These are phyloP conservation scores for Prietella phreatophila DNA, from an alignment of 2,113 vertebrate genomes.

Conservation along the genomic window DNA sequence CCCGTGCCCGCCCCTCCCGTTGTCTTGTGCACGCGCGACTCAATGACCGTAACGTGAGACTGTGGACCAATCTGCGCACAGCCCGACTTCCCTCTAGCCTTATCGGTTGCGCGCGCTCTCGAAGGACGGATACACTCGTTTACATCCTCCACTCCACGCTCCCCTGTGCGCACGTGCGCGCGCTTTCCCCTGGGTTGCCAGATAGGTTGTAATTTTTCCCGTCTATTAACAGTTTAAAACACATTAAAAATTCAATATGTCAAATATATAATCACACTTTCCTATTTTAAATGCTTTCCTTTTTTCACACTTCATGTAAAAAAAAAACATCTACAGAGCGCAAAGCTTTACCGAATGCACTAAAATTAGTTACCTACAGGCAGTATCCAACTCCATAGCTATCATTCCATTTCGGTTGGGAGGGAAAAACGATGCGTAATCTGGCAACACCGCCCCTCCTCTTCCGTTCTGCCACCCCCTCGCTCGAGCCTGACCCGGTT, in stretches of 20 bases:
- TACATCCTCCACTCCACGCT: constrained; percentile 35
- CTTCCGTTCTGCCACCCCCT: constrained; percentile 71
- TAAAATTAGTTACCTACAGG: neutral
- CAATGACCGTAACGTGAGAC: constrained; percentile 9
- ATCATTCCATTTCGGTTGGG: neutral
- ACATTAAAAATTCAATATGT: neutral
- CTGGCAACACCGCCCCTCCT: constrained; percentile 43
- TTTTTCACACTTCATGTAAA: no score
- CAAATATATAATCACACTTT: neutral
- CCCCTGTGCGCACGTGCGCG: neutral
- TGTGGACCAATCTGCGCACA: constrained; percentile 42
- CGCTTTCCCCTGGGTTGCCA: constrained; percentile 1
- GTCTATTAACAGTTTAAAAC: neutral
- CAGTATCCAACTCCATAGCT: neutral
- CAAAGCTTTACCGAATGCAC: neutral
- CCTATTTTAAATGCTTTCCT: neutral
- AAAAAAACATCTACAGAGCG: neutral
- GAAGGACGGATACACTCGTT: neutral
- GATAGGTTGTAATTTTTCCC: neutral
- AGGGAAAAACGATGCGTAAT: neutral
- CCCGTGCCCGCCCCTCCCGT: constrained; percentile 18
- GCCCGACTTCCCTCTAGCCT: constrained; percentile 50
- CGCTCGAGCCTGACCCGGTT: constrained; percentile 69
- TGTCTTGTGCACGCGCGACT: constrained; percentile 26
- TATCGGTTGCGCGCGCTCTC: constrained; percentile 41